These are phyloP conservation scores for Rhagoletis pomonella DNA, from an alignment of 1,140 invertebrate species.

Conservation along the genomic window DNA sequence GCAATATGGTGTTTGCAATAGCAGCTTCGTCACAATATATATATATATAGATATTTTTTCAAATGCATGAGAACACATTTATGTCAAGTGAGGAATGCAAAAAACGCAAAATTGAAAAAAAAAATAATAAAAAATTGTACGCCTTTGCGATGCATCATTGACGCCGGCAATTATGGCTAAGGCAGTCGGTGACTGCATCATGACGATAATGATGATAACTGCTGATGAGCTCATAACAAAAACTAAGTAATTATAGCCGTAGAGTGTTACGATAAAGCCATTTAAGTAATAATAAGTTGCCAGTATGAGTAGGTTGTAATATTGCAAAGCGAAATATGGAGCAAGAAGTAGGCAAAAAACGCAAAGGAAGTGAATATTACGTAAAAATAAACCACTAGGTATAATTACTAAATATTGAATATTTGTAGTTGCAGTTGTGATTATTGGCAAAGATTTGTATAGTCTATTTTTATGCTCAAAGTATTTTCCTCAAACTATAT, in stretches of 20 bases:
- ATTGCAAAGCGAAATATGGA: background rate
- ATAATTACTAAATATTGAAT: background rate
- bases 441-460: conserved; percentile 8
- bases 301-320: conserved; percentile 17
- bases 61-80: conserved; percentile 37
- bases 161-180: conserved; percentile 15
- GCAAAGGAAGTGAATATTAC: background rate
- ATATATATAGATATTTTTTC: background rate
- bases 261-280: conserved; percentile 14
- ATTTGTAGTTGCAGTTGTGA: background rate
- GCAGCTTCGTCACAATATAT: background rate
- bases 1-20: background rate
- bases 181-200: conserved; percentile 2
- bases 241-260: background rate
- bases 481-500: too few relatives aligned
- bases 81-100: background rate
- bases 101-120: background rate
- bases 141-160: conserved; percentile 22
- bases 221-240: conserved; percentile 37
- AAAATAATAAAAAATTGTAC: background rate
- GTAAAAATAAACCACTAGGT: background rate
- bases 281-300: conserved; percentile 29
- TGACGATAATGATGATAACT: conserved; percentile 45
- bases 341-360: background rate
- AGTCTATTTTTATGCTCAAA: too few relatives aligned